Evolutionary conservation across 2,888 invertebrate species (phyloP).

Genomic region (Eilema sororculum): DNA sequence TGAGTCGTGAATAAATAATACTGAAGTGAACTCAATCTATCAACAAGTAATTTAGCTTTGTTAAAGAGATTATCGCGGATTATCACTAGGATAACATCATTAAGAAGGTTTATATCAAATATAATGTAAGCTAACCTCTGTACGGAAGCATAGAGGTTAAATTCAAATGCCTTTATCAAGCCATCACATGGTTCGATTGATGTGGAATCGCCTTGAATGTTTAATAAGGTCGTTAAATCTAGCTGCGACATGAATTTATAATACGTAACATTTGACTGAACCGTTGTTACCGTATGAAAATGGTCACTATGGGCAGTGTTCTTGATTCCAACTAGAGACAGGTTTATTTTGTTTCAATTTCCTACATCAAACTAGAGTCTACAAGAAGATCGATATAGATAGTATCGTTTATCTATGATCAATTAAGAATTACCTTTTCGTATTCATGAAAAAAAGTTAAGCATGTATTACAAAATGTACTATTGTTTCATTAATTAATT

Average conservation of each 20-base stretch:
- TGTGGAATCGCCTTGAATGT: slow-evolving; percentile 65
- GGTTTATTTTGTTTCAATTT: background rate
- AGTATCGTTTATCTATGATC: background rate
- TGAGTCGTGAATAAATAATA: background rate
- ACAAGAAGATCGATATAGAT: background rate
- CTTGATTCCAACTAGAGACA: slow-evolving; percentile 25
- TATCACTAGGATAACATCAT: slow-evolving; percentile 1
- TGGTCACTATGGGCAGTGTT: slow-evolving; percentile 18
- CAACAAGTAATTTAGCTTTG: background rate
- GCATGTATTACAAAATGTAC: background rate
- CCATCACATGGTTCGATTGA: slow-evolving; percentile 29
- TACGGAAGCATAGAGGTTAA: slow-evolving; percentile 11
- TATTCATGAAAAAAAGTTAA: background rate
- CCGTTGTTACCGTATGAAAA: slow-evolving; percentile 36
- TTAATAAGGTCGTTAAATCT: slow-evolving; percentile 67
- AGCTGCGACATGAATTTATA: slow-evolving; percentile 60
- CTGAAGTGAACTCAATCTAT: background rate
- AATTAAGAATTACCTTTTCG: background rate
- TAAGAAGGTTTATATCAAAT: background rate
- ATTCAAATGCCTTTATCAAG: slow-evolving; percentile 22
- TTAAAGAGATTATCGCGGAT: background rate
- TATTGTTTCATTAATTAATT: background rate
- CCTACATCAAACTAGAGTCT: too few relatives aligned
- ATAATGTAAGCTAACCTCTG: slow-evolving; percentile 4
- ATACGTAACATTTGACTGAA: slow-evolving; percentile 33